These are phyloP conservation scores for Patagioenas fasciata DNA, from an alignment of 2,113 vertebrate genomes.

Conservation along the genomic window DNA sequence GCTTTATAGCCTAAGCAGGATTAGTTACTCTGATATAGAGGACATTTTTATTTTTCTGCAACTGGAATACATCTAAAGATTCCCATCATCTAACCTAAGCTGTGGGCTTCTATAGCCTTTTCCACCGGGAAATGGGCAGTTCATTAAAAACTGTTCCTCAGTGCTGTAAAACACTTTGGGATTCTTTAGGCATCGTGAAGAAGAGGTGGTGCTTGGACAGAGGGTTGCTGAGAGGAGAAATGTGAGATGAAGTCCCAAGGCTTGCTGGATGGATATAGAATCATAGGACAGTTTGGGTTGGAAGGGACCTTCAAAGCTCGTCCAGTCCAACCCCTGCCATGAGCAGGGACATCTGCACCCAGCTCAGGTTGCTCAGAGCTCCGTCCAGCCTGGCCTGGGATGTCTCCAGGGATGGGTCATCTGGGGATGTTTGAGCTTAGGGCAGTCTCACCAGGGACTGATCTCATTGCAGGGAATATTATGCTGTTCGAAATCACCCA, in stretches of 20 bases:
- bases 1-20: conserved; percentile 63
- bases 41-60: conserved; percentile 64
- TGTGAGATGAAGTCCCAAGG: not conserved
- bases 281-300: too few species aligned
- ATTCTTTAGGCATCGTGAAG: not conserved
- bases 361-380: too few species aligned
- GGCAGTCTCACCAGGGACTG: accelerated
- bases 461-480: not conserved
- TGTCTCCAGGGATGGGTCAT: too few species aligned
- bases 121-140: not conserved
- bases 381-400: too few species aligned
- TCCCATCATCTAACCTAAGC: not conserved
- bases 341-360: too few species aligned
- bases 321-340: too few species aligned
- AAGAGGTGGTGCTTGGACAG: not conserved
- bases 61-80: conserved; percentile 7
- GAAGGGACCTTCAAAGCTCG: too few species aligned
- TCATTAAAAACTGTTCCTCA: not conserved
- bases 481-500: not conserved
- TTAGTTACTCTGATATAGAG: conserved; percentile 66
- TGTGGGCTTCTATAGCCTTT: not conserved
- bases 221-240: not conserved
- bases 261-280: not conserved
- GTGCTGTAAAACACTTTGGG: not conserved
- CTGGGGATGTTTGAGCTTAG: not conserved